A percentile compares a stretch with the other conserved stretches of the same genome.
Evolutionary conservation across 2,888 invertebrate genomes (phyloP).

Genomic region (Gari tellinella): DNA sequence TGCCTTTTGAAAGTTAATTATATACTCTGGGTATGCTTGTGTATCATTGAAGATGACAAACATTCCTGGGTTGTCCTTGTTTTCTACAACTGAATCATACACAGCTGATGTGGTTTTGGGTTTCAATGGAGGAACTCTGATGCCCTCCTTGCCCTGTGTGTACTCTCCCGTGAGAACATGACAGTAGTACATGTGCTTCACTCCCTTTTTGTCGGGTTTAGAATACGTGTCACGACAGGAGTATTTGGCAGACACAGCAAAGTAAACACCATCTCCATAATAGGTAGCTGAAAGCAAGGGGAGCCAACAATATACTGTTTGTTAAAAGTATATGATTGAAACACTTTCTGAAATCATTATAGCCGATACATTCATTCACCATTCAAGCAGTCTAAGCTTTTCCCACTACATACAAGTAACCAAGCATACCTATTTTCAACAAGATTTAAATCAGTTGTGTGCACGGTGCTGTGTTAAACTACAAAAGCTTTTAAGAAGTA

Average conservation of each 20-base stretch:
- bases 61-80: constrained; percentile 58
- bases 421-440: no score
- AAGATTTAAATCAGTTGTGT: no score
- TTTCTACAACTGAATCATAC: constrained; percentile 73
- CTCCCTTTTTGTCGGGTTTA: constrained; percentile 42
- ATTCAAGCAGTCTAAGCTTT: no score
- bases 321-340: no score
- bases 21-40: constrained; percentile 78
- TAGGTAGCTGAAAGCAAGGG: constrained; percentile 64
- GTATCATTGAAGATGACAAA: constrained; percentile 78
- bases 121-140: constrained; percentile 64
- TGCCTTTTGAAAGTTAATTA: constrained; percentile 67
- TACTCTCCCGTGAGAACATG: constrained; percentile 69
- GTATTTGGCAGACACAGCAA: constrained; percentile 69
- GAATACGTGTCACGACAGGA: constrained; percentile 61
- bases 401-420: no score
- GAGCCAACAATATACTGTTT: background rate
- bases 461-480: no score
- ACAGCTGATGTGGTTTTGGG: constrained; percentile 17
- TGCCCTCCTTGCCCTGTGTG: constrained; percentile 31
- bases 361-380: no score
- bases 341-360: no score
- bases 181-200: constrained; percentile 66
- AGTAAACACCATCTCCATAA: constrained; percentile 78
- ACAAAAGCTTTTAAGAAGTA: no score